Evolutionary conservation across 2,797 vertebrate species (phyloP), one percentile per base, ranked within the genome.

Genomic region (Rhynchotus rufescens): DNA sequence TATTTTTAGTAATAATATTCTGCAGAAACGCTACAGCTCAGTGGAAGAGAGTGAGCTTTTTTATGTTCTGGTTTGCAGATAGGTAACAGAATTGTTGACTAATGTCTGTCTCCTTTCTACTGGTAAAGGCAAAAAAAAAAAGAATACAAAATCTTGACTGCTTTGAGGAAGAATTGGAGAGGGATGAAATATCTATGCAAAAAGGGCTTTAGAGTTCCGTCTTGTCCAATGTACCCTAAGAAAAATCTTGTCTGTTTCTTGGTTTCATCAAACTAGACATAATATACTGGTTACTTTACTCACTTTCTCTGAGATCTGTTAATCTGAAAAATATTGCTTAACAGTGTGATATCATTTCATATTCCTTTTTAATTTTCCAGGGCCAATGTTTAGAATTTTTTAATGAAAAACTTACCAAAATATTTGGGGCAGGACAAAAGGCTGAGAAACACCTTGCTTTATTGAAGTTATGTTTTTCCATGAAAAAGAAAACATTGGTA

Each of bases 281-380:
- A 74, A 23, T 62, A 89, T 26, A 47, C 7, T 65, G 74, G 6
- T 22, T 85, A 12, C n/a, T 49, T 91, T 85, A 20, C 40, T 84
- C 34, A n/a, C 57, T 60, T 69, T 67, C 52, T 57, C 81, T 72
- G 32, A 34, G 30, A 40, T 79, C 7, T 86, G 2, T 77, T 82
- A 1, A 1, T 49, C 5, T 1, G 0, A 49, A 49, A 15, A 30
- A 7, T 47, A 40, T 20, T 64, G 12, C 30, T 17, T 68, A 54
- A 62, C 7, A 32, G 12, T 52, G 30, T 76, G 61, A 54, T 61
- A 40, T 42, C 28, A 42, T 74, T 92, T 94, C 36, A 21, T 23
- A 61, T 40, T 66, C 32, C 4, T 23, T 26, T 74, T 47, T 49
- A 26, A 42, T 78, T 90, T 93, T 80, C 15, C 20, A 45, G 22